phyloP scores from a whole-genome alignment of 2,888 invertebrate genomes.

The Philhelius pedissequus region DNA sequence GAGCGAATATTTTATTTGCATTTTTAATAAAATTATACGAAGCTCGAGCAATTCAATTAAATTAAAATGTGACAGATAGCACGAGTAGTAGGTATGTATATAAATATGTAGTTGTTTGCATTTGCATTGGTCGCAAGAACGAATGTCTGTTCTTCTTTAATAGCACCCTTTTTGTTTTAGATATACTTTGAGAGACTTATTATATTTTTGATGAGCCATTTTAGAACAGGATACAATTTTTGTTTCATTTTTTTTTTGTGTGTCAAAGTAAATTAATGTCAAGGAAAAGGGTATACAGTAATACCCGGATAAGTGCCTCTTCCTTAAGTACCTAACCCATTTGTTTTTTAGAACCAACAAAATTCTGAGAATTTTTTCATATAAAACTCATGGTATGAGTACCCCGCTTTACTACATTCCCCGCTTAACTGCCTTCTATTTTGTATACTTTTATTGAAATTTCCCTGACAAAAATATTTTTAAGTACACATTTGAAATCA shows the following conservation, averaged over 20 bases:
- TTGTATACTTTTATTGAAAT: too few relatives aligned
- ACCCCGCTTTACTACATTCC: too few relatives aligned
- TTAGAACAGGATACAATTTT: neutral
- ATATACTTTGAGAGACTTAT: neutral
- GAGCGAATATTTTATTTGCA: neutral
- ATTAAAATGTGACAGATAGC: constrained; percentile 6
- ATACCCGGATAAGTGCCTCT: too few relatives aligned
- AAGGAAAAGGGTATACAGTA: too few relatives aligned
- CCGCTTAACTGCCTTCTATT: too few relatives aligned
- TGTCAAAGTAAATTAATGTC: neutral
- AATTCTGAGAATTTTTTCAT: too few relatives aligned
- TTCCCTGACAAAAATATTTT: too few relatives aligned
- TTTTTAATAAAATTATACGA: constrained; percentile 22
- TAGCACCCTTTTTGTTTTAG: neutral
- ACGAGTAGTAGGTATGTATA: neutral
- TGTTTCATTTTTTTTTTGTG: neutral
- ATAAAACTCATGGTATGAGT: too few relatives aligned
- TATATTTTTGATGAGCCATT: neutral
- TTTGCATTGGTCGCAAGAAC: neutral
- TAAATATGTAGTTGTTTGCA: neutral
- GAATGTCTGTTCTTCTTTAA: neutral
- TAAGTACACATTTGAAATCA: too few relatives aligned
- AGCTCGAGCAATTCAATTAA: constrained; percentile 31
- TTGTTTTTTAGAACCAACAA: too few relatives aligned
- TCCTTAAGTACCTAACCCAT: too few relatives aligned